Percentiles rank a stretch among this genome's conserved stretches.
These are phyloP conservation scores for Drosophila nigrodunni DNA, from an alignment of 1,140 invertebrate genomes.

Conservation along the genomic window DNA sequence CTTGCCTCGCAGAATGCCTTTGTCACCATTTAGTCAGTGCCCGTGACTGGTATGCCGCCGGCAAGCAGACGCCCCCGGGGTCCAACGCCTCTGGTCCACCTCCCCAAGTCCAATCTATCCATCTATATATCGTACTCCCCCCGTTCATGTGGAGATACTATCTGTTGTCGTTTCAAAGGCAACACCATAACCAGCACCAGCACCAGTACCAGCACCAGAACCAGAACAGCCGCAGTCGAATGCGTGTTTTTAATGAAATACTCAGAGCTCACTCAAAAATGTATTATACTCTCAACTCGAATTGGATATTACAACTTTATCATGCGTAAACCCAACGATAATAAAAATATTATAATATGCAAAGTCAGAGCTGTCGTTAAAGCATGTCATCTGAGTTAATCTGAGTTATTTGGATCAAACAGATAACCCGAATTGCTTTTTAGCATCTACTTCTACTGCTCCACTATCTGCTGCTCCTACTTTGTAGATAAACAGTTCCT, in stretches of 20 bases:
- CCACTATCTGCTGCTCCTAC: no score
- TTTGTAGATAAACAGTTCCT: no score
- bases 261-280: slow-evolving; percentile 77
- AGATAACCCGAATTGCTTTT: no score
- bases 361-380: not conserved
- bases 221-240: slow-evolving; percentile 50
- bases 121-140: slow-evolving; percentile 36
- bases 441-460: not conserved
- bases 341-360: not conserved
- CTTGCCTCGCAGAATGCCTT: slow-evolving; percentile 43
- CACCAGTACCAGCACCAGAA: slow-evolving; percentile 27
- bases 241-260: slow-evolving; percentile 83
- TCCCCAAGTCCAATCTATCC: slow-evolving; percentile 66
- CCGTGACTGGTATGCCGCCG: slow-evolving; percentile 53
- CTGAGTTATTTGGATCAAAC: not conserved
- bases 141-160: slow-evolving; percentile 63
- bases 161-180: slow-evolving; percentile 65
- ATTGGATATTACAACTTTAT: slow-evolving; percentile 24
- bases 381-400: not conserved
- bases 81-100: not conserved
- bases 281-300: slow-evolving; percentile 39
- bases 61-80: slow-evolving; percentile 56
- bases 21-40: slow-evolving; percentile 77
- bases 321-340: slow-evolving; percentile 9
- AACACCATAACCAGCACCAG: slow-evolving; percentile 28